Conservation (phyloP, 1,140 invertebrate species). For the Halyomorpha halys region DNA sequence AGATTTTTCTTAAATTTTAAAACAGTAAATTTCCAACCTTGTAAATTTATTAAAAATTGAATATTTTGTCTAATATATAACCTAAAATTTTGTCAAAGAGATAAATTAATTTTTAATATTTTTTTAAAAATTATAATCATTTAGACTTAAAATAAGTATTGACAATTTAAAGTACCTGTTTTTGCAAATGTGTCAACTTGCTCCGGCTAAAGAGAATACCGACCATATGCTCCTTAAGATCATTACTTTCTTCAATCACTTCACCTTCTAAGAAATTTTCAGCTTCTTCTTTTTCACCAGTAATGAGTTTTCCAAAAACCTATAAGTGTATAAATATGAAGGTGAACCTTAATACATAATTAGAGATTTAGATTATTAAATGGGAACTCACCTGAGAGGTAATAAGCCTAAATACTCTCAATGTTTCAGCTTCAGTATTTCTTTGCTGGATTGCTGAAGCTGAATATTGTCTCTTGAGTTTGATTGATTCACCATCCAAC, state of each 20-base stretch:
- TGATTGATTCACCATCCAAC: conserved; percentile 42
- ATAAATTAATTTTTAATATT: background rate
- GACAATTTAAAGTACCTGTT: conserved; percentile 54
- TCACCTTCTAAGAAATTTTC: conserved; percentile 39
- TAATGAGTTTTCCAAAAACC: conserved; percentile 86
- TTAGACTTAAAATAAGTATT: background rate
- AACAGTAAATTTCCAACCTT: too few relatives aligned
- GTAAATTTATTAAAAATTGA: too few relatives aligned
- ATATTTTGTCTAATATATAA: too few relatives aligned
- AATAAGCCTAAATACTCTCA: conserved; percentile 86
- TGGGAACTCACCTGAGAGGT: conserved; percentile 65
- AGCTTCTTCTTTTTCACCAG: conserved; percentile 39
- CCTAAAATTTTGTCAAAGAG: too few relatives aligned
- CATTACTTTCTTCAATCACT: conserved; percentile 62
- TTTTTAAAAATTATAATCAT: background rate
- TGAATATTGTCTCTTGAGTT: conserved; percentile 41
- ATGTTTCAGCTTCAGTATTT: conserved; percentile 83
- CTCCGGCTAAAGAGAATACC: conserved; percentile 90
- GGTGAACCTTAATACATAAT: too few relatives aligned
- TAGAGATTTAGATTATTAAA: background rate
- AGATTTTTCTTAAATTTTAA: too few relatives aligned
- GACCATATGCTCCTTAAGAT: conserved; percentile 91
- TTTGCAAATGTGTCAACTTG: conserved; percentile 87
- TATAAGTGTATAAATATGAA: conserved; percentile 34
- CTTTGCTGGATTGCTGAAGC: conserved; percentile 62